phyloP scores from a whole-genome alignment of 2,797 vertebrate genomes.

The Vireo griseus region DNA sequence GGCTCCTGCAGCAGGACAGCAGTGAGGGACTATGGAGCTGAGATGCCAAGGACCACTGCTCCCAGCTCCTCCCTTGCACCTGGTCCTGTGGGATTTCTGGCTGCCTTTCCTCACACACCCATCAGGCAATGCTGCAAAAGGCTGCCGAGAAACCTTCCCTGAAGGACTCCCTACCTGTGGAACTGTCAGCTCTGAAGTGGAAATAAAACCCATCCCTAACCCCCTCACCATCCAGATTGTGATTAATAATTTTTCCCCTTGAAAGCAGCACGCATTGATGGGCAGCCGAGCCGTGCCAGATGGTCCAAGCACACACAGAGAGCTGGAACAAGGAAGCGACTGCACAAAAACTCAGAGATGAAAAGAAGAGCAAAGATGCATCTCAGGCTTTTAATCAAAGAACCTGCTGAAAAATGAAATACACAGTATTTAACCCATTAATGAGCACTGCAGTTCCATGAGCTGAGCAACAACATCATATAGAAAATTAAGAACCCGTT shows the following conservation, averaged over 20 bases:
- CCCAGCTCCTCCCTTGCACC: neutral
- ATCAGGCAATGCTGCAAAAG: neutral
- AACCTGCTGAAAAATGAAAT: neutral
- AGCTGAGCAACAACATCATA: neutral
- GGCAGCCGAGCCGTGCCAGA: slow-evolving; percentile 30
- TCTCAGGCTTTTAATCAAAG: slow-evolving; percentile 26
- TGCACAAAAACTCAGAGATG: slow-evolving; percentile 25
- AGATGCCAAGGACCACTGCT: accelerated
- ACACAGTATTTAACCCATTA: neutral
- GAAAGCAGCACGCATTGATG: neutral
- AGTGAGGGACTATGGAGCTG: accelerated
- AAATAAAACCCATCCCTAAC: neutral
- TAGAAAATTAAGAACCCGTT: neutral
- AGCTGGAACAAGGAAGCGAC: slow-evolving; percentile 12
- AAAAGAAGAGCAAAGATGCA: slow-evolving; percentile 30
- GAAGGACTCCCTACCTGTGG: neutral
- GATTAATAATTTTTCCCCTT: slow-evolving; percentile 24
- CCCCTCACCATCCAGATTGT: slow-evolving; percentile 12
- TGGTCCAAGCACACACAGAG: slow-evolving; percentile 28
- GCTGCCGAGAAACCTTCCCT: neutral
- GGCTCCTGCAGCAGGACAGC: neutral
- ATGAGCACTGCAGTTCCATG: neutral
- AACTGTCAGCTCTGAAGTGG: neutral
- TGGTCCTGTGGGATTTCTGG: accelerated
- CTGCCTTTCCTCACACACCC: neutral